Percentiles rank a stretch among this genome's conserved stretches.
Conservation (phyloP, 2,888 invertebrate species). For the Chirona hameri region DNA sequence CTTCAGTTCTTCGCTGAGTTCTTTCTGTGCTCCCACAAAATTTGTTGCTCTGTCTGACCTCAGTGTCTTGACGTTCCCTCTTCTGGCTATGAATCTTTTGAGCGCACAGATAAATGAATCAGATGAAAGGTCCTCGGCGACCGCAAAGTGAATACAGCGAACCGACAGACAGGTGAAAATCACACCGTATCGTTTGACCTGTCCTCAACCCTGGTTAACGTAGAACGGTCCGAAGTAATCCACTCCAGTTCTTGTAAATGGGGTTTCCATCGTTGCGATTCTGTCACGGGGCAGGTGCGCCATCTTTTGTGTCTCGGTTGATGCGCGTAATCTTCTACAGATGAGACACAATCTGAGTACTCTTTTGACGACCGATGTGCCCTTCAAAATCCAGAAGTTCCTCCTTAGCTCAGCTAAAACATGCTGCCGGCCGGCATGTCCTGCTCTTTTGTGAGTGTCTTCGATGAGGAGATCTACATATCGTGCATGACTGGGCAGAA, state of each 20-base stretch:
- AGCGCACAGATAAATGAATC: background rate
- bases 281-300: background rate
- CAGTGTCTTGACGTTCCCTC: background rate
- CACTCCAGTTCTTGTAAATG: background rate
- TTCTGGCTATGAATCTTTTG: background rate
- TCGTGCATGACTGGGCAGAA: background rate
- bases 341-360: background rate
- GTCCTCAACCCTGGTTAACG: background rate
- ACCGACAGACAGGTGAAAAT: background rate
- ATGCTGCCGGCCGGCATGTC: background rate
- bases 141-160: background rate
- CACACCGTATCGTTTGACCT: background rate
- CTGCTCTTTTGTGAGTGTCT: background rate
- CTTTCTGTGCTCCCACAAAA: background rate
- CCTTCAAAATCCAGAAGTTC: background rate
- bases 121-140: background rate
- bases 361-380: background rate
- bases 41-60: background rate
- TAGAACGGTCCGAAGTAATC: background rate
- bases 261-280: background rate
- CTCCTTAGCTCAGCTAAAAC: background rate
- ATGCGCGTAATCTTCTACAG: background rate
- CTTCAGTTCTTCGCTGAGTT: too few relatives aligned
- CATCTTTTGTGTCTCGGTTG: background rate
- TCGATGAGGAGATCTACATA: background rate